Evolutionary conservation across 2,888 invertebrate genomes (phyloP), one percentile per base, ranked within the genome.

Genomic region (Cephonodes hylas): DNA sequence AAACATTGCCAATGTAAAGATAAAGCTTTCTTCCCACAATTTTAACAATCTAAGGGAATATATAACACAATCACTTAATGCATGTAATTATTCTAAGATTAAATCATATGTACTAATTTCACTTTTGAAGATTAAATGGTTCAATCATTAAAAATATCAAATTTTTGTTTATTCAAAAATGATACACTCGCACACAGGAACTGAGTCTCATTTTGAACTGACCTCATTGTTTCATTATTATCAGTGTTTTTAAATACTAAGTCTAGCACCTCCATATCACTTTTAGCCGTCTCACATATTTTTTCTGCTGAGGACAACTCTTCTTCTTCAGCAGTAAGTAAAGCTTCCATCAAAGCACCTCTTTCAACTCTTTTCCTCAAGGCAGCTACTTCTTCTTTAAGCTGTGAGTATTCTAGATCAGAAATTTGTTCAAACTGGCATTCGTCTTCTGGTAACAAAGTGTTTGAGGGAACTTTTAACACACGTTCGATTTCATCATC

Each of bases 361-460:
- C 89, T 75, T 75, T 90, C 88, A 7, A 91, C 85, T 46, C 85
- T 77, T 64, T 79, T 85, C 45, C 84, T 75, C 15, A 92, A 71
- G 1, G 72, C 67, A 42, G 76, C 74, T 2, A 91, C 87, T 62
- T 93, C 91, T 8, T 85, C 81, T 66, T 81, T 88, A 2, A 93
- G 71, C 10, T 79, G 81, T 27, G 83, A 74, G 67, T 83, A 86
- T 62, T 92, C 89, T 10, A 81, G 74, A 67, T 90, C 85, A 1
- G 88, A 78, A 56, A 84, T 67, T 66, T 88, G 83, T 6, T 87
- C 74, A 3, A 79, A 44, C 44, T 91, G 90, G n/a, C 83, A 78
- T 70, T 92, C 90, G 65, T 93, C 89, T 66, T 81, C 88, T 20
- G 88, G 86, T 53, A 93, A 74, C 56, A 92, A 71, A 3, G 90